Base-by-base conservation (phyloP, 2,888 invertebrate genomes). In the Epinotia nisella region DNA sequence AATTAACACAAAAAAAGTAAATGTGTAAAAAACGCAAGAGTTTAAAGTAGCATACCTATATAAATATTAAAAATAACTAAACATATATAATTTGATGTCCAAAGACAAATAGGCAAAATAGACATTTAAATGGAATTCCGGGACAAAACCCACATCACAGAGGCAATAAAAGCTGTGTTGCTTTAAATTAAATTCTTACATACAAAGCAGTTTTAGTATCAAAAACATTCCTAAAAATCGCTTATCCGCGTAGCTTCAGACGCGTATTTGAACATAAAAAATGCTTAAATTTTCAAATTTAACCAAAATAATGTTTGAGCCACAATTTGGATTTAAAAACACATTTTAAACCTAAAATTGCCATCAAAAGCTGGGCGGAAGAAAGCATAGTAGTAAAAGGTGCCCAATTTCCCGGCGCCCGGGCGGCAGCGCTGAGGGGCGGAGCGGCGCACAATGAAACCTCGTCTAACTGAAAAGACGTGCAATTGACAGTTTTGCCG, bases 111-210 rank as follows among this genome's bases (percentile, higher is more conserved):
- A 39, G 39, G 29, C 51, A 19, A n/a, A 35, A 29, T 19, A 24
- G 21, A 29, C 29, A 64, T 80, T 76, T 75, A 78, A 78, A 77
- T 80, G 75, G 76, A 83, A 82, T 83, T 80, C 77, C 75, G 65
- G 21, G 62, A 73, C 72, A 60, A 76, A 80, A 78, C 82, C 81
- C 79, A 81, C 79, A 79, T 82, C 80, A 79, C 79, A 51, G 78
- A 74, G 76, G 78, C 78, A 83, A 83, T 86, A 85, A 85, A 35
- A 82, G 76, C 76, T 75, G 53, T 71, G 10, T 81, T 81, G 80
- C 77, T 77, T 61, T 77, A 79, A 77, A 61, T 77, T 79, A 81
- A 81, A 80, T 79, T 82, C 79, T 80, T 77, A 78, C 71, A 68
- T 65, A 70, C 74, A 76, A 79, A 79, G 75, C 70, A 71, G 71